These are phyloP conservation scores for Nomada ruficornis DNA, from an alignment of 2,888 invertebrate genomes.

Conservation along the genomic window DNA sequence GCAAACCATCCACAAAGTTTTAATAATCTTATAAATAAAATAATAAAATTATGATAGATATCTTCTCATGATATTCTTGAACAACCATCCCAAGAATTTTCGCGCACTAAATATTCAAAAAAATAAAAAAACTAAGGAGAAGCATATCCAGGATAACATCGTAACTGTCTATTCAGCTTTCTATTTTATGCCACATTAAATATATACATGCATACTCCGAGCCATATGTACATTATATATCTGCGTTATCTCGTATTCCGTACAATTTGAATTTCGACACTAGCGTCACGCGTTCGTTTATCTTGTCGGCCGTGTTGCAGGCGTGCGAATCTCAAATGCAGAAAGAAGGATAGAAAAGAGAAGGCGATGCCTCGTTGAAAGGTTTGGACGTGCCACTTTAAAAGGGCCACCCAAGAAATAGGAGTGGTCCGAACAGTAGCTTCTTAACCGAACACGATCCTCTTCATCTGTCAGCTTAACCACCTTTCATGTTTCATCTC, in stretches of 20 bases:
- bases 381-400: conserved; percentile 61
- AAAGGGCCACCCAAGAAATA: conserved; percentile 74
- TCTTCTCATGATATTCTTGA: no score
- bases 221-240: background rate
- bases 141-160: no score
- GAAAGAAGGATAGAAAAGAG: background rate
- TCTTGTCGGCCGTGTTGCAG: conserved; percentile 17
- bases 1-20: no score
- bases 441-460: conserved; percentile 74
- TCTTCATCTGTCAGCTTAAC: conserved; percentile 78
- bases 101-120: no score
- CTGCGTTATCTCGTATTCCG: background rate
- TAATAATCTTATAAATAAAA: no score
- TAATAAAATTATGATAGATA: no score
- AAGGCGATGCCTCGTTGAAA: conserved; percentile 58
- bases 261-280: background rate
- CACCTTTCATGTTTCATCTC: conserved; percentile 79
- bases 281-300: background rate
- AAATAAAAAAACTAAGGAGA: no score
- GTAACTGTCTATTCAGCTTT: no score
- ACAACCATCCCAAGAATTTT: no score
- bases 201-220: no score
- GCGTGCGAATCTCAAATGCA: no score
- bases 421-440: conserved; percentile 75
- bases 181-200: no score